A percentile compares a stretch with the other conserved stretches of the same genome.
phyloP scores from a whole-genome alignment of 1,140 invertebrate genomes.

The Drosophila chauvacae region DNA sequence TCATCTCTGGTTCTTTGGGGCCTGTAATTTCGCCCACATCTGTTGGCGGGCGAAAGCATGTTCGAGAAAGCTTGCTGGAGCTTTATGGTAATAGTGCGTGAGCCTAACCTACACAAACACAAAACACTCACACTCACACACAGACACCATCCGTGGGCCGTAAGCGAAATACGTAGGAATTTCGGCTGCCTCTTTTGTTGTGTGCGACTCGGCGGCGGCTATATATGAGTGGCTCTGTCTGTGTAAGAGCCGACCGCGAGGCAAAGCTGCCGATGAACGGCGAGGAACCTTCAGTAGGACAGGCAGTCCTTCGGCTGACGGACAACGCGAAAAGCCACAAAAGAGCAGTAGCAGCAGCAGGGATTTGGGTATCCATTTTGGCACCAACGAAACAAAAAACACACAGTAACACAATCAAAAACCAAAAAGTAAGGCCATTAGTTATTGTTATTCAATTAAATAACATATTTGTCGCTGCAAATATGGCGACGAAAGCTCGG shows the following conservation, averaged over 20 bases:
- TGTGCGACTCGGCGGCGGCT: constrained; percentile 13
- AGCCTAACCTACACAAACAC: constrained; percentile 75
- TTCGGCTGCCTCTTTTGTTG: constrained; percentile 56
- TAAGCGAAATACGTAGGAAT: constrained; percentile 73
- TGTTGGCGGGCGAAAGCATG: constrained; percentile 7
- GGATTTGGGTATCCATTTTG: constrained; percentile 33
- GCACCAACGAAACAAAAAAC: constrained; percentile 25
- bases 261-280: constrained; percentile 51
- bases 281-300: constrained; percentile 67
- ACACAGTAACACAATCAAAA: constrained; percentile 16
- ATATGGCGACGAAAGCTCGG: constrained; percentile 35
- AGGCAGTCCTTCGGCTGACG: constrained; percentile 80
- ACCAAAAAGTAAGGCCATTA: constrained; percentile 14
- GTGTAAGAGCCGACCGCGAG: constrained; percentile 35
- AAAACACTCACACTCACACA: neutral
- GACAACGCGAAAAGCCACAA: constrained; percentile 75
- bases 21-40: neutral
- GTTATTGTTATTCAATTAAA: constrained; percentile 17
- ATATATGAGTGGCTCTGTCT: constrained; percentile 17
- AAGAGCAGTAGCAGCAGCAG: constrained; percentile 31
- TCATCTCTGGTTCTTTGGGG: neutral
- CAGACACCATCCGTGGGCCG: neutral
- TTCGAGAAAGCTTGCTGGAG: constrained; percentile 33
- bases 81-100: constrained; percentile 55
- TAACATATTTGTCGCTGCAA: constrained; percentile 11